These are phyloP conservation scores for Phalacrocorax carbo DNA, from an alignment of 2,113 vertebrate genomes.

Conservation along the genomic window DNA sequence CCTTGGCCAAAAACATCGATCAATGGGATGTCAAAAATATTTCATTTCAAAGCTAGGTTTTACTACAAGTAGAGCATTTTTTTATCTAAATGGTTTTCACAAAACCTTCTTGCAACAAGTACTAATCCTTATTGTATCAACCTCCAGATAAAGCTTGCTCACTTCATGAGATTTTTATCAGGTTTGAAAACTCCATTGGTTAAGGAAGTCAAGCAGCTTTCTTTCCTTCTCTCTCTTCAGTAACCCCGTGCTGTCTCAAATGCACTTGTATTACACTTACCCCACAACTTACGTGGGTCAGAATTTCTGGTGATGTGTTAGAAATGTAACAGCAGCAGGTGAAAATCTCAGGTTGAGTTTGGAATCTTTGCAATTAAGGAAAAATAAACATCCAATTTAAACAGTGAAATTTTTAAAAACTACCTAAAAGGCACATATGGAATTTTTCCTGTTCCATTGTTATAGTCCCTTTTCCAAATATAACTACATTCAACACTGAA, in stretches of 20 bases:
- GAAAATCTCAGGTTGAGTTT: not conserved
- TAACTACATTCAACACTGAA: not conserved
- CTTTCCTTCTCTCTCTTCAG: not conserved
- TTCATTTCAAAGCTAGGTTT: not conserved
- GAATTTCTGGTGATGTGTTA: too few species aligned
- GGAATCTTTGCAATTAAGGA: not conserved
- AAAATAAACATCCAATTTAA: not conserved
- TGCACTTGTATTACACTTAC: not conserved
- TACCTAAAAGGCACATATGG: not conserved
- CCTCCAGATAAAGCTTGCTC: not conserved
- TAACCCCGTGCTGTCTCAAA: not conserved
- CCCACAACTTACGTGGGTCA: not conserved
- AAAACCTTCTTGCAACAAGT: not conserved
- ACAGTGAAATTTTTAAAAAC: not conserved
- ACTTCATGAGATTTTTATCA: not conserved
- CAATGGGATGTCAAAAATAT: not conserved
- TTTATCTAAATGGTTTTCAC: not conserved
- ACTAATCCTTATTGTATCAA: not conserved
- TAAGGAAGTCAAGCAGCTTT: not conserved
- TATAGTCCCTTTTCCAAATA: not conserved
- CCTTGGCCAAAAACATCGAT: not conserved
- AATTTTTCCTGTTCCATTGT: not conserved
- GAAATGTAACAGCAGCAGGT: too few species aligned
- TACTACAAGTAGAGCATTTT: not conserved
- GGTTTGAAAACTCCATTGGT: not conserved